phyloP scores from a whole-genome alignment of 2,797 vertebrate species.

The Bryconaethiops microstoma region DNA sequence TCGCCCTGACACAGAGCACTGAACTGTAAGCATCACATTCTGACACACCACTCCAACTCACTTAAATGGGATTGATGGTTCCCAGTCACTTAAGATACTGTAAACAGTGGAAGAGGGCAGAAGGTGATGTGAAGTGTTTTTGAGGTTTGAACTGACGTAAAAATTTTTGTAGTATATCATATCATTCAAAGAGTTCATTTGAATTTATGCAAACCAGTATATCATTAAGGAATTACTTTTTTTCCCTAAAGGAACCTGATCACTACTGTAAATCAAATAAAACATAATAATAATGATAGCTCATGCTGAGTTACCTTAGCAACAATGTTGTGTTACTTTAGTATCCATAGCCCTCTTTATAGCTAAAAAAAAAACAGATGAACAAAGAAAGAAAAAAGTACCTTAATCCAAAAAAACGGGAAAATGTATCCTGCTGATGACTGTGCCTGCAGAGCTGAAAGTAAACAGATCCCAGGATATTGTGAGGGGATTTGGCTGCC shows the following conservation, averaged over 20 bases:
- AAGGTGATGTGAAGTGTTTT: too few species aligned
- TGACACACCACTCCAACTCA: background rate
- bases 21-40: slow-evolving; percentile 44
- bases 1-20: slow-evolving; percentile 70
- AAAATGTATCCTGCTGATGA: slow-evolving; percentile 25
- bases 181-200: too few species aligned
- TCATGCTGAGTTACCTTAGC: too few species aligned
- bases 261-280: background rate
- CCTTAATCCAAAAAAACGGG: slow-evolving; percentile 26
- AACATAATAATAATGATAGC: background rate
- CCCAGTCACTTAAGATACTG: background rate
- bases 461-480: slow-evolving; percentile 71
- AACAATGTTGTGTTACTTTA: too few species aligned
- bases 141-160: too few species aligned
- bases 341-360: too few species aligned
- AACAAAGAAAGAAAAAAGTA: background rate
- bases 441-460: slow-evolving; percentile 54
- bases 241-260: background rate
- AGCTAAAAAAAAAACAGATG: too few species aligned
- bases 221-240: too few species aligned
- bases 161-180: too few species aligned
- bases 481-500: slow-evolving; percentile 64
- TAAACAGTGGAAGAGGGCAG: background rate
- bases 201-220: too few species aligned
- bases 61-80: background rate